Base-by-base conservation (phyloP, 2,797 vertebrate genomes). In the Aldrovandia affinis region DNA sequence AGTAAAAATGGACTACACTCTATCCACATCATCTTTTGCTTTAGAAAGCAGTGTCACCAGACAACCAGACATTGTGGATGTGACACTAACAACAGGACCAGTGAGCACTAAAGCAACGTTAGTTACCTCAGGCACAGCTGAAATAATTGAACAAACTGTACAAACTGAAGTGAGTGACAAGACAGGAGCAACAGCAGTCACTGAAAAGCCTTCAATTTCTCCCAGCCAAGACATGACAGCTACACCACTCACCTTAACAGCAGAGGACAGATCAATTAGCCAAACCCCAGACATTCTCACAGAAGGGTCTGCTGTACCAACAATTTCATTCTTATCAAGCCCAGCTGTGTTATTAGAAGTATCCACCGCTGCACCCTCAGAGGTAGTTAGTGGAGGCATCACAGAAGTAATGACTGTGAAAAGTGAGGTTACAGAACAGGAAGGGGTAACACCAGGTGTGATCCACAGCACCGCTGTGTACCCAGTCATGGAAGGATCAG, bases 101-200 rank as follows among this genome's bases (percentile, higher is more conserved):
- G 39, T 30, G 85, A 42, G 75, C n/a, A 84, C 90, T 70, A 73
- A n/a, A n/a, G n/a, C n/a, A n/a, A n/a, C n/a, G n/a, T n/a, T 57
- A 30, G 83, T 0, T 36, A 61, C 86, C 80, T 81, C 78, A 4
- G 3, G 10, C 54, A 78, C 39, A 3, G 30, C 22, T 33, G 52
- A 61, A n/a, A 50, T 1, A 20, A 15, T 20, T 20, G 44, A 52
- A 42, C 3, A 1, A 73, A 73, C 68, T 42, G 1, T 39, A n/a
- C 61, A 82, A 70, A 50, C 59, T 39, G 33, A 55, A 12, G 8
- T 54, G 81, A 82, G n/a, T 54, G 36, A 7, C 39, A 18, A 14
- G 65, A 55, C 15, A 68, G 44, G 10, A 7, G 4, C 73, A n/a
- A n/a, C 33, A 55, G 39, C 20, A 39, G 4, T 36, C 0, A 70